A percentile compares a stretch with the other conserved stretches of the same genome.
These are phyloP conservation scores for Cyprinodon variegatus DNA, from an alignment of 2,113 vertebrate species.

Conservation along the genomic window DNA sequence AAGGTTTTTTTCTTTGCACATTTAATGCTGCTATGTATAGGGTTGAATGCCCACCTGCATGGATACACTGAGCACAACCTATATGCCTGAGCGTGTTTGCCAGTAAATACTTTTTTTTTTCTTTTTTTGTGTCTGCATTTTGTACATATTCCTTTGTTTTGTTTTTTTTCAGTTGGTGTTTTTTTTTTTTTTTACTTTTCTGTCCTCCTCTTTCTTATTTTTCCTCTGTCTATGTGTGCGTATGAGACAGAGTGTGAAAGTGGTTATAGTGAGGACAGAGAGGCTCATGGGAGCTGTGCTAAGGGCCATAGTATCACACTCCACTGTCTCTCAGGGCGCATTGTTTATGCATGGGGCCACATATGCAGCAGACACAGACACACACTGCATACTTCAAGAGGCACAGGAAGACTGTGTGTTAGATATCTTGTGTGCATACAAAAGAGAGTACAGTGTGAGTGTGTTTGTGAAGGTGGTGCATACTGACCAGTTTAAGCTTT, in stretches of 20 bases:
- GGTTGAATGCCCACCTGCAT: neutral
- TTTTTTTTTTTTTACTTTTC: slow-evolving; percentile 29
- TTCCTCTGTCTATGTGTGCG: slow-evolving; percentile 24
- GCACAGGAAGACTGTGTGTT: slow-evolving; percentile 43
- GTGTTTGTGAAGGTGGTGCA: slow-evolving; percentile 4
- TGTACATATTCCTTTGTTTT: slow-evolving; percentile 26
- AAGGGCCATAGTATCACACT: slow-evolving; percentile 77
- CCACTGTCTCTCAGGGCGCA: slow-evolving; percentile 75
- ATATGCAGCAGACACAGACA: slow-evolving; percentile 68
- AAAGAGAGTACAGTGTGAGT: slow-evolving; percentile 13
- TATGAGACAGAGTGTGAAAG: slow-evolving; percentile 11
- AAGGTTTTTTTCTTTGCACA: slow-evolving; percentile 10
- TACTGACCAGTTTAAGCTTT: slow-evolving; percentile 38
- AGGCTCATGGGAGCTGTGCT: slow-evolving; percentile 77
- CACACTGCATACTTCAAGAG: slow-evolving; percentile 64
- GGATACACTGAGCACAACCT: slow-evolving; percentile 16
- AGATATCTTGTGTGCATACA: slow-evolving; percentile 16
- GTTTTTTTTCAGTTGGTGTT: slow-evolving; percentile 1
- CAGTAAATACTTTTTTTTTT: slow-evolving; percentile 10
- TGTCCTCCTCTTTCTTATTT: slow-evolving; percentile 24
- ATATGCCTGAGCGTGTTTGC: slow-evolving; percentile 16
- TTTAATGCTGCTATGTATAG: neutral
- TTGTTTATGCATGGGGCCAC: slow-evolving; percentile 79
- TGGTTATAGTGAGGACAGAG: slow-evolving; percentile 65
- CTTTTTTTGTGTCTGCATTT: slow-evolving; percentile 33